phyloP scores from a whole-genome alignment of 2,797 vertebrate genomes.

The Coreius guichenoti region DNA sequence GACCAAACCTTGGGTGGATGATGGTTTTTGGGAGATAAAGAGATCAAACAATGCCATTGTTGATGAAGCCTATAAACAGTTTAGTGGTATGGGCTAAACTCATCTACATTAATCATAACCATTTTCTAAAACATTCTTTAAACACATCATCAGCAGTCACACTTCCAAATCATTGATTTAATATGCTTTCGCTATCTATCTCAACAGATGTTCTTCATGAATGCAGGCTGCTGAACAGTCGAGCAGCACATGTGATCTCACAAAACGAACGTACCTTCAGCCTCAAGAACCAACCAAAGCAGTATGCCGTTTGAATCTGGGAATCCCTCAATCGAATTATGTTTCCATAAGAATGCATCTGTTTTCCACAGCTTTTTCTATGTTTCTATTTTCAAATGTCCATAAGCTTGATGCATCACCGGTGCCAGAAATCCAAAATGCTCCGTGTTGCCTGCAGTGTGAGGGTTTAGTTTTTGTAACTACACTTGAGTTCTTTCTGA shows the following conservation, averaged over 20 bases:
- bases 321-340: constrained; percentile 40
- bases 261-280: constrained; percentile 81
- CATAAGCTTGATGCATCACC: constrained; percentile 70
- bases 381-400: constrained; percentile 64
- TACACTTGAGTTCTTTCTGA: constrained; percentile 48
- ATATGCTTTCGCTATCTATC: background rate
- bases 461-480: constrained; percentile 61
- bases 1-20: constrained; percentile 84
- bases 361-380: constrained; percentile 56
- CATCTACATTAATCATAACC: background rate
- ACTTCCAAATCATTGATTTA: constrained; percentile 1
- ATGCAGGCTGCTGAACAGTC: constrained; percentile 84
- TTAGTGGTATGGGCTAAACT: constrained; percentile 73
- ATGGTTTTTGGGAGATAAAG: constrained; percentile 83
- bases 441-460: constrained; percentile 59
- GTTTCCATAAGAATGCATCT: constrained; percentile 42
- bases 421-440: constrained; percentile 64
- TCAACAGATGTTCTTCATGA: constrained; percentile 82
- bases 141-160: background rate
- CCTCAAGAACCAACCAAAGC: constrained; percentile 81
- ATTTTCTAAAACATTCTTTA: background rate
- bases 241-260: constrained; percentile 81
- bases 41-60: constrained; percentile 81
- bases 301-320: constrained; percentile 78
- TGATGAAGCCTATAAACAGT: constrained; percentile 84